Evolutionary conservation across 2,113 vertebrate species (phyloP), one percentile per base, ranked within the genome.

Genomic region (Platysternon megacephalum): DNA sequence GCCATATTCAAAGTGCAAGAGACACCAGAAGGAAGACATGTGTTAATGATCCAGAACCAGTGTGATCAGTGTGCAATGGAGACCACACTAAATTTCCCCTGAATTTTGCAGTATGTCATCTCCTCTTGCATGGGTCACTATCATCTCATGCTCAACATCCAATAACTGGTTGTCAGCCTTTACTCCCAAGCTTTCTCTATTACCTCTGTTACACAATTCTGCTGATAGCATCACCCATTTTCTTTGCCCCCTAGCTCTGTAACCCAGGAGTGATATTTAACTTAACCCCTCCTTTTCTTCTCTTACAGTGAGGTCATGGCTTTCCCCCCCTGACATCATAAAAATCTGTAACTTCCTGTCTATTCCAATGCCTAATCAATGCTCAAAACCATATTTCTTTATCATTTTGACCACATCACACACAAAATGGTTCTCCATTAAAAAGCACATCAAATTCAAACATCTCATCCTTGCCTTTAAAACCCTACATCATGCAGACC

Each of bases 171-270:
- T 72, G 16, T 72, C 65, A 72, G 19, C 19, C n/a, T 39, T 72
- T 39, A 5, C 65, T 39, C n/a, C 39, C 49, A 79, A 79, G 53
- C 17, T 2, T 26, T 76, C 80, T 55, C 58, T 85, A 42, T 61
- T 79, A 4, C 17, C n/a, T 72, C 65, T 11, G 8, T 39, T 39
- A 22, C n/a, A 72, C 65, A 72, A 22, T 39, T 39, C 32, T 39
- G 19, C 2, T 3, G 4, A 49, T 0, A 1, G 13, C 84, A 2
- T 0, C 51, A 32, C 28, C 1, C 0, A 4, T 39, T 17, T 46
- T 55, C 11, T 87, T 51, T 51, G 51, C 1, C 5, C 19, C 76
- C 87, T 24, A 7, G 26, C 53, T 29, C 88, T 49, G 76, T n/a
- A 72, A 12, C 5, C 35, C 19, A 89, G 78, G n/a, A 61, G 42